These are phyloP conservation scores for Thomomys bottae DNA, from an alignment of 2,113 vertebrate species.

Conservation along the genomic window DNA sequence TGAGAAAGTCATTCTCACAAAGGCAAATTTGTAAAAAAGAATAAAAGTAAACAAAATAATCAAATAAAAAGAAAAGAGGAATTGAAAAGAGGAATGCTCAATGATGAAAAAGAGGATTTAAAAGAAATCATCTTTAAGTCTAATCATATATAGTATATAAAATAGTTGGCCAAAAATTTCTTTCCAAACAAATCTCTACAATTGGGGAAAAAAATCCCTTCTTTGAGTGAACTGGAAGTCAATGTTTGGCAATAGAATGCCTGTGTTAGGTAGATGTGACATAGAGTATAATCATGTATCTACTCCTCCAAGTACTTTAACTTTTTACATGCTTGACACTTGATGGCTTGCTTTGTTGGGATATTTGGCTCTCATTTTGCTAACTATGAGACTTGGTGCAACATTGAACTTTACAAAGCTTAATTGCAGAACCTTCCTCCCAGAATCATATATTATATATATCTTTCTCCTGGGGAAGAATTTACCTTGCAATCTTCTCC, in stretches of 20 bases:
- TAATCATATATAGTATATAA: neutral
- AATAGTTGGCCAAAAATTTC: neutral
- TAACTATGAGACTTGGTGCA: neutral
- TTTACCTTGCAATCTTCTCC: neutral
- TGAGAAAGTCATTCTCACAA: neutral
- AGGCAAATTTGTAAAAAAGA: neutral
- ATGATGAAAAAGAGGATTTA: neutral
- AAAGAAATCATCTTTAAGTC: neutral
- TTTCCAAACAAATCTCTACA: neutral
- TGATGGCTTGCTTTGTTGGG: neutral
- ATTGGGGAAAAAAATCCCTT: neutral
- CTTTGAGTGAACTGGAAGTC: neutral
- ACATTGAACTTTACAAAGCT: neutral
- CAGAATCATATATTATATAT: neutral
- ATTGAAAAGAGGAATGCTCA: neutral
- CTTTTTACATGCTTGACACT: neutral
- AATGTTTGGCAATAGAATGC: neutral
- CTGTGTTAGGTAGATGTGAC: neutral
- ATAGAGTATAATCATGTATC: neutral
- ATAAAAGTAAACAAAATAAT: neutral
- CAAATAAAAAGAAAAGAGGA: no score
- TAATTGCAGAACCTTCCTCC: neutral
- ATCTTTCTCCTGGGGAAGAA: neutral
- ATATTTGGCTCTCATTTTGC: neutral
- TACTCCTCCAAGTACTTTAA: neutral